Percentiles rank a stretch among this genome's conserved stretches.
phyloP scores from a whole-genome alignment of 2,888 invertebrate species.

The Aethes cnicana region DNA sequence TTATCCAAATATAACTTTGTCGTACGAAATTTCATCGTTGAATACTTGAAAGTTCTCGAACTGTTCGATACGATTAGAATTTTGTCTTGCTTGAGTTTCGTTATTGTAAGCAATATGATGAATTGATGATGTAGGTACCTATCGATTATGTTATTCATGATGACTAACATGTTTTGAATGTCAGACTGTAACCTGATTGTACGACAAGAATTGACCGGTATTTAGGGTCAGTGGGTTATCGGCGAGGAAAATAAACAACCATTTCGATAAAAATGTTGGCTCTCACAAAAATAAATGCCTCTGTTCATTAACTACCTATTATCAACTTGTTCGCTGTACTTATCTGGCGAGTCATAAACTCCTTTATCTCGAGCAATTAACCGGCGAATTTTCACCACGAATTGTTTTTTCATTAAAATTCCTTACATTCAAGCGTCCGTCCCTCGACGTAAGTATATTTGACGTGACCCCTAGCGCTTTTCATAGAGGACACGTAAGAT shows the following conservation, averaged over 20 bases:
- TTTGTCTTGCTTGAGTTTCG: too few relatives aligned
- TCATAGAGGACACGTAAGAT: too few relatives aligned
- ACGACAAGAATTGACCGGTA: constrained; percentile 8
- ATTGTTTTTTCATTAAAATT: too few relatives aligned
- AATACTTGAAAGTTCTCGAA: too few relatives aligned
- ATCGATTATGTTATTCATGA: constrained; percentile 16
- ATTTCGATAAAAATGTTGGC: constrained; percentile 9
- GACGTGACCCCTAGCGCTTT: too few relatives aligned
- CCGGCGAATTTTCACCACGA: constrained; percentile 2
- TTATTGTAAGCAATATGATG: too few relatives aligned
- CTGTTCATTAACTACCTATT: constrained; percentile 17
- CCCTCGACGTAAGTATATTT: too few relatives aligned
- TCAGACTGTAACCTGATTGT: constrained; percentile 6
- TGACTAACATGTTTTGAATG: constrained; percentile 20
- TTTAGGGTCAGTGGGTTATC: constrained; percentile 22
- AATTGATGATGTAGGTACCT: constrained; percentile 6
- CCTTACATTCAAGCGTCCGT: too few relatives aligned
- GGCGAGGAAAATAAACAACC: constrained; percentile 11
- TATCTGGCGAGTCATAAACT: constrained; percentile 17
- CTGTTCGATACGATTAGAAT: too few relatives aligned
- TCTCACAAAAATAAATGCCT: constrained; percentile 12
- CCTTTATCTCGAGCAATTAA: constrained; percentile 12
- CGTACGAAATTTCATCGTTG: background rate
- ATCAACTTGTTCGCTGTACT: constrained; percentile 2
- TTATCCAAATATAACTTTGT: constrained; percentile 7